phyloP scores from a whole-genome alignment of 2,113 vertebrate species.

The Galbula dea region DNA sequence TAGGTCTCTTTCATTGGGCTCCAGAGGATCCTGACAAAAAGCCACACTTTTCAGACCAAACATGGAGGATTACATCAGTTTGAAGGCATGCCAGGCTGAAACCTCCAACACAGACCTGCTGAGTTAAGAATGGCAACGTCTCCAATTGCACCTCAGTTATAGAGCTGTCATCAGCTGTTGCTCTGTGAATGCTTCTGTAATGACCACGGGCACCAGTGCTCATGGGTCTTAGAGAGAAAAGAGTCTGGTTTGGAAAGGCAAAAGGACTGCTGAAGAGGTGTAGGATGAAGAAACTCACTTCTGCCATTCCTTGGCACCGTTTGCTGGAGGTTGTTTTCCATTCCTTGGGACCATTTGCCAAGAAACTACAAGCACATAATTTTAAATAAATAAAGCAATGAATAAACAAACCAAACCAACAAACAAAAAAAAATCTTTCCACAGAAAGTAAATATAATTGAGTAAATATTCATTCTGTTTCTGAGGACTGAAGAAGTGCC shows the following conservation, averaged over 20 bases:
- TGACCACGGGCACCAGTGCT: not conserved
- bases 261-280: not conserved
- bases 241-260: not conserved
- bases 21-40: not conserved
- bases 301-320: not conserved
- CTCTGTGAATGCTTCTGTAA: not conserved
- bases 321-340: accelerated
- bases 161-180: conserved; percentile 42
- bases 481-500: not conserved
- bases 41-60: conserved; percentile 7
- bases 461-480: not conserved
- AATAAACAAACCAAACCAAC: not conserved
- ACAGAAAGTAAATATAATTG: not conserved
- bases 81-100: not conserved
- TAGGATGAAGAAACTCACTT: not conserved
- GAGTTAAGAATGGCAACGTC: not conserved
- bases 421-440: not conserved
- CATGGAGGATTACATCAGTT: conserved; percentile 32
- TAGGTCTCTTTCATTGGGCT: not conserved
- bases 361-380: not conserved
- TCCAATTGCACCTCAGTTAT: not conserved
- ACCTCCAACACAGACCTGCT: conserved; percentile 33
- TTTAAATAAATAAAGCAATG: not conserved
- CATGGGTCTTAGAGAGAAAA: not conserved
- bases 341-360: not conserved